A percentile compares a stretch with the other conserved stretches of the same genome.
Conservation (phyloP, 2,113 vertebrate species). For the Sapayoa aenigma region DNA sequence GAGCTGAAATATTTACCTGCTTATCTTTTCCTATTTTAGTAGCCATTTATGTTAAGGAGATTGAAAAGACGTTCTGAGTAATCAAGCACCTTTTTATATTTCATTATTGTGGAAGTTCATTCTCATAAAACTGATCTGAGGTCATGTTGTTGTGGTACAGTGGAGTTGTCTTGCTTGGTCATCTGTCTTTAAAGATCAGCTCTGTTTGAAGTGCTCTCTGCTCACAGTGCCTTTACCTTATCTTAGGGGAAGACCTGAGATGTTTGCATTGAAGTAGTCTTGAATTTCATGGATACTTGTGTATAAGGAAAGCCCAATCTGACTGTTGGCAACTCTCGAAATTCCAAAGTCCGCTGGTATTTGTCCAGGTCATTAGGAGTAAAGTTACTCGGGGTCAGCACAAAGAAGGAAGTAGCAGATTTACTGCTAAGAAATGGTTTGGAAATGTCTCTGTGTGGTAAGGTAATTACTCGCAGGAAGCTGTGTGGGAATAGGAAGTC, state of each 20-base stretch:
- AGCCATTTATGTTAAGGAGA: background rate
- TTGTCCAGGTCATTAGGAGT: conserved; percentile 13
- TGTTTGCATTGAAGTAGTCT: conserved; percentile 13
- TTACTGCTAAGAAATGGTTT: background rate
- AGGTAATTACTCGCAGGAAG: background rate
- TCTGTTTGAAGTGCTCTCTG: background rate
- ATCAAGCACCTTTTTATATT: background rate
- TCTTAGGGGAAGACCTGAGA: background rate
- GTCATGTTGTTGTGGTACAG: background rate
- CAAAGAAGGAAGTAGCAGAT: background rate
- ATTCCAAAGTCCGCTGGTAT: conserved; percentile 16
- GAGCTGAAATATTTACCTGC: background rate
- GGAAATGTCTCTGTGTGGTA: background rate
- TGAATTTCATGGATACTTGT: background rate
- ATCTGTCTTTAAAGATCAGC: background rate
- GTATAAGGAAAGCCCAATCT: background rate
- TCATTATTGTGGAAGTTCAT: background rate
- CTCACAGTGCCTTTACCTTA: background rate
- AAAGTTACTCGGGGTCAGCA: conserved; percentile 1
- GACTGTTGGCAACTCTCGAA: background rate
- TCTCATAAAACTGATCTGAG: background rate
- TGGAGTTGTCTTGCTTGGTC: background rate
- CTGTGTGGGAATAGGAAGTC: background rate
- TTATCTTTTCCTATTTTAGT: background rate
- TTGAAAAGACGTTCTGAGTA: background rate